These are phyloP conservation scores for Megaleporinus macrocephalus DNA, from an alignment of 2,113 vertebrate genomes.

Conservation along the genomic window DNA sequence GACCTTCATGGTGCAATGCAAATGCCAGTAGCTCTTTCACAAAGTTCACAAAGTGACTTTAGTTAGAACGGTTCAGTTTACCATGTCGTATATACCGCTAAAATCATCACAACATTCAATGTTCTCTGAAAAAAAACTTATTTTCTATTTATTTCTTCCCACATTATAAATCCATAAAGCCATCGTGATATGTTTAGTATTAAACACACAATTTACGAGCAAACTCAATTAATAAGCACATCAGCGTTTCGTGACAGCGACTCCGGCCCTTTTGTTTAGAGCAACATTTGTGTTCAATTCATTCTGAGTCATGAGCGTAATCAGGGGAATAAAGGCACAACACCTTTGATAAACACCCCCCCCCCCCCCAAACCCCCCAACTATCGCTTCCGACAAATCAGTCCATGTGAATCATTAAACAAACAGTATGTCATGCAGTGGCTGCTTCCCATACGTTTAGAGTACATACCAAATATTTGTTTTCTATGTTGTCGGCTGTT, in stretches of 20 bases:
- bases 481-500: conserved; percentile 38
- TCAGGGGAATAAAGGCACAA: conserved; percentile 37
- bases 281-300: conserved; percentile 48
- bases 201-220: conserved; percentile 42
- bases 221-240: conserved; percentile 35
- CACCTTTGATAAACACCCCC: conserved; percentile 18
- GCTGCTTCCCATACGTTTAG: conserved; percentile 47
- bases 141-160: conserved; percentile 18
- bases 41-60: too few relatives aligned
- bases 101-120: background rate
- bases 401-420: conserved; percentile 41
- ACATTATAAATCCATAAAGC: conserved; percentile 35
- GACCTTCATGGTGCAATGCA: too few relatives aligned
- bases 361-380: conserved; percentile 34
- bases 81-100: background rate
- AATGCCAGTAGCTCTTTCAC: too few relatives aligned
- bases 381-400: conserved; percentile 36
- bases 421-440: conserved; percentile 32
- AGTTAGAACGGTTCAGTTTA: too few relatives aligned
- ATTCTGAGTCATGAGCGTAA: conserved; percentile 44
- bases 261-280: conserved; percentile 37
- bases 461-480: conserved; percentile 51
- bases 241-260: conserved; percentile 12
- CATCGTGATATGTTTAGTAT: conserved; percentile 34
- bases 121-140: background rate